Evolutionary conservation across 2,888 invertebrate genomes (phyloP).

Genomic region (Ferdinandea cuprea): DNA sequence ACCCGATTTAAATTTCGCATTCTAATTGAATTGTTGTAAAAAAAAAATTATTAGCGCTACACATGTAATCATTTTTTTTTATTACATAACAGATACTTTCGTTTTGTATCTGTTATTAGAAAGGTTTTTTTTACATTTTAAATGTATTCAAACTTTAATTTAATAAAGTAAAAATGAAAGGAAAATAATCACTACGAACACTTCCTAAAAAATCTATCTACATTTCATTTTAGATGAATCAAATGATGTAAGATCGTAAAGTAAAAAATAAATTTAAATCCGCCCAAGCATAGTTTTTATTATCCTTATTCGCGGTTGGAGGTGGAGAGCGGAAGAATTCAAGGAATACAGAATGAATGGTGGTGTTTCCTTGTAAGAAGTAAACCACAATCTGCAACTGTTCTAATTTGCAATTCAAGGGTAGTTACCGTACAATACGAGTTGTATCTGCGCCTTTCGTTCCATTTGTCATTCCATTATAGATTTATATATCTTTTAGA

Average conservation of each 20-base stretch:
- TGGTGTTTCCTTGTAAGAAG: slow-evolving; percentile 1
- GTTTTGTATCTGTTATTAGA: too few species aligned
- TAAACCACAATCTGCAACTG: slow-evolving; percentile 1
- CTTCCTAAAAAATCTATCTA: not conserved
- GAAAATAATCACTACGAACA: not conserved
- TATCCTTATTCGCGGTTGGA: not conserved
- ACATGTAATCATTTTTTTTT: too few species aligned
- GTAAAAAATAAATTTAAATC: not conserved
- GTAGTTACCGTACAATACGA: not conserved
- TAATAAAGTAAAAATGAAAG: not conserved
- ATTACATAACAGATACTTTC: too few species aligned
- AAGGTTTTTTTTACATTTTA: not conserved
- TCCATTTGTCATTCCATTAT: not conserved
- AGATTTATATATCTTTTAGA: not conserved
- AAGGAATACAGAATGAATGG: not conserved
- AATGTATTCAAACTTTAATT: not conserved
- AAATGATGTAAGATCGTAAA: not conserved
- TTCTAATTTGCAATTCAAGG: slow-evolving; percentile 2
- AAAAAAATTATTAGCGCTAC: too few species aligned
- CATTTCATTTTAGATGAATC: not conserved
- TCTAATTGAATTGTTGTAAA: too few species aligned
- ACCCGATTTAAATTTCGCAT: too few species aligned
- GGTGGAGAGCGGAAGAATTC: not conserved
- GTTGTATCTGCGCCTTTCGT: too few species aligned
- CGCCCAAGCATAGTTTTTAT: not conserved